A percentile compares a stretch with the other conserved stretches of the same genome.
Evolutionary conservation across 2,888 invertebrate genomes (phyloP).

Genomic region (Geotrupes spiniger): DNA sequence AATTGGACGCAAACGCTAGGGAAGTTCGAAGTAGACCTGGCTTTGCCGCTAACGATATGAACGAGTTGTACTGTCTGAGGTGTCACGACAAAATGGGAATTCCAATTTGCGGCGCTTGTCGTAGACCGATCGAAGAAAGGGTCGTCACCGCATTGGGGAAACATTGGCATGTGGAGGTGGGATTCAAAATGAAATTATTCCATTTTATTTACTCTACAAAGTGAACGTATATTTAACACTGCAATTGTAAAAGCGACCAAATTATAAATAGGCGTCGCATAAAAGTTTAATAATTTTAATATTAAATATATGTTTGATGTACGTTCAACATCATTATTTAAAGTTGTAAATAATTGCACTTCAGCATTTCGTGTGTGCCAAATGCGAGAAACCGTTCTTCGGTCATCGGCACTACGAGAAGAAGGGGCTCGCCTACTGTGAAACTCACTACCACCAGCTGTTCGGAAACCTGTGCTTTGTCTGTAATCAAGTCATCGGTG

Average conservation of each 20-base stretch:
- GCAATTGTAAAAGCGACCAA: too few relatives aligned
- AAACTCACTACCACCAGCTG: conserved; percentile 97
- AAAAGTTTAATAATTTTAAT: too few relatives aligned
- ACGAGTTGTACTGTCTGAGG: conserved; percentile 94
- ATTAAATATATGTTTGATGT: too few relatives aligned
- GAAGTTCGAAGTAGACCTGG: conserved; percentile 92
- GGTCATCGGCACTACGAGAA: conserved; percentile 99
- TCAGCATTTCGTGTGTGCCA: conserved; percentile 97
- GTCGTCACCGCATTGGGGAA: conserved; percentile 98
- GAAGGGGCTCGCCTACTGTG: conserved; percentile 97
- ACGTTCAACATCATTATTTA: too few relatives aligned
- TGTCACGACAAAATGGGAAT: conserved; percentile 99
- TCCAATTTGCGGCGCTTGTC: conserved; percentile 99
- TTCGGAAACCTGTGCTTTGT: conserved; percentile 99
- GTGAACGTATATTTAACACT: too few relatives aligned
- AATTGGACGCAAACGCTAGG: conserved; percentile 92
- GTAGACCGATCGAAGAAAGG: conserved; percentile 97
- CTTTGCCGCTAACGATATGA: conserved; percentile 87
- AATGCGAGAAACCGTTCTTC: conserved; percentile 99
- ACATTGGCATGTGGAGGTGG: conserved; percentile 95
- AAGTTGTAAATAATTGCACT: conserved; percentile 36
- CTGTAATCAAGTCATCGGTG: conserved; percentile 96
- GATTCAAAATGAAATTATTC: too few relatives aligned
- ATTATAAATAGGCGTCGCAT: too few relatives aligned
- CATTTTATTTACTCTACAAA: too few relatives aligned